Conservation (phyloP, 2,888 invertebrate species). For the Euphydryas editha region DNA sequence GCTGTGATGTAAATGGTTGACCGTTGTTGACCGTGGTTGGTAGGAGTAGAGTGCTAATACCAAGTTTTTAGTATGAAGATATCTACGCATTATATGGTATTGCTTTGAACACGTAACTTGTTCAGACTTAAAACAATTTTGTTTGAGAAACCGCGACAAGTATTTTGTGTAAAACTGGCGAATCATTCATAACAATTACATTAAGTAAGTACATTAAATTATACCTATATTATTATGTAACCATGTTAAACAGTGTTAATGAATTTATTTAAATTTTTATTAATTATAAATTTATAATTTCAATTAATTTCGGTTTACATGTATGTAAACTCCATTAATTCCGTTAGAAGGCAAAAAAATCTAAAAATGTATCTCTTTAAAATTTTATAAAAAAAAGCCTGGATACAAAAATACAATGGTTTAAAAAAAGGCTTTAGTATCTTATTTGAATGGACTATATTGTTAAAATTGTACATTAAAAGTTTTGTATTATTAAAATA, state of each 20-base stretch:
- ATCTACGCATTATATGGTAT: constrained; percentile 14
- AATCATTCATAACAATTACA: not conserved
- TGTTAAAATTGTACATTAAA: too few relatives aligned
- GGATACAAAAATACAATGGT: too few relatives aligned
- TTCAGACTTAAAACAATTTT: constrained; percentile 1
- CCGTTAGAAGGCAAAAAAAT: too few relatives aligned
- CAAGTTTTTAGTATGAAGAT: not conserved
- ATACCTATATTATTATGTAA: not conserved
- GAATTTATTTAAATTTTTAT: too few relatives aligned
- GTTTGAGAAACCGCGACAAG: not conserved
- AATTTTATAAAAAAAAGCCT: too few relatives aligned
- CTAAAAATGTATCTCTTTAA: too few relatives aligned
- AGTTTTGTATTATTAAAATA: not conserved
- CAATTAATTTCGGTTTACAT: too few relatives aligned
- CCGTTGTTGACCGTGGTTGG: constrained; percentile 13
- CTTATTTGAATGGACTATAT: too few relatives aligned
- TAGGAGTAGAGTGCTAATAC: constrained; percentile 3
- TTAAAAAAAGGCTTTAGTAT: too few relatives aligned
- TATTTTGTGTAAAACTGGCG: not conserved
- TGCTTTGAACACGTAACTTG: constrained; percentile 17
- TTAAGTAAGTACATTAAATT: not conserved
- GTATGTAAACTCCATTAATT: too few relatives aligned
- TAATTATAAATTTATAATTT: too few relatives aligned
- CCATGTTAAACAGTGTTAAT: too few relatives aligned
- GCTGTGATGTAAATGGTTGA: not conserved